phyloP scores from a whole-genome alignment of 2,797 vertebrate genomes.

The Caiman crocodilus region DNA sequence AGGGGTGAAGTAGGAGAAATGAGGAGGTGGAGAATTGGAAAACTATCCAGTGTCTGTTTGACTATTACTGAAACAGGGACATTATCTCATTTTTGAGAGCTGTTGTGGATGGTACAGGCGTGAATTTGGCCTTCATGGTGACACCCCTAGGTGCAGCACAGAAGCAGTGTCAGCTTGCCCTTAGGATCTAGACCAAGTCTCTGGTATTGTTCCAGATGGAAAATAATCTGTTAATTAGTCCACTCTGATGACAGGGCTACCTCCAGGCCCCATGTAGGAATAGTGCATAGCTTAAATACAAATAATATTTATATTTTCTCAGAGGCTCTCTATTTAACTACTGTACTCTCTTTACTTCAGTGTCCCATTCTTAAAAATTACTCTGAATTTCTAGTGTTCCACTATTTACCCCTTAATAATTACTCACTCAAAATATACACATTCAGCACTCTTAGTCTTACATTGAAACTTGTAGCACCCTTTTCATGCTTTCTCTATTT shows the following conservation, averaged over 20 bases:
- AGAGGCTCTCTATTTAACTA: neutral
- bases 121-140: too few relatives aligned
- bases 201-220: too few relatives aligned
- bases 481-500: neutral
- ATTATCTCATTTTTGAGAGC: too few relatives aligned
- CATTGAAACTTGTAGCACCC: neutral
- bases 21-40: neutral
- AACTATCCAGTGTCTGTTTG: neutral
- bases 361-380: neutral
- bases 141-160: too few relatives aligned
- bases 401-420: neutral
- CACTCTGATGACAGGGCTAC: too few relatives aligned
- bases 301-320: neutral
- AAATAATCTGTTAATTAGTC: too few relatives aligned
- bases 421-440: neutral
- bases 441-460: neutral
- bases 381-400: neutral
- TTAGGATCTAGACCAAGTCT: too few relatives aligned
- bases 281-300: neutral
- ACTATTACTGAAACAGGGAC: neutral
- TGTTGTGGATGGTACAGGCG: too few relatives aligned
- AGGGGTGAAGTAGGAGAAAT: neutral
- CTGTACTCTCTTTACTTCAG: neutral
- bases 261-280: neutral
- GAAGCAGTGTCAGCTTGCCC: too few relatives aligned